Conservation (phyloP, 2,797 vertebrate species). For the Carduelis carduelis region DNA sequence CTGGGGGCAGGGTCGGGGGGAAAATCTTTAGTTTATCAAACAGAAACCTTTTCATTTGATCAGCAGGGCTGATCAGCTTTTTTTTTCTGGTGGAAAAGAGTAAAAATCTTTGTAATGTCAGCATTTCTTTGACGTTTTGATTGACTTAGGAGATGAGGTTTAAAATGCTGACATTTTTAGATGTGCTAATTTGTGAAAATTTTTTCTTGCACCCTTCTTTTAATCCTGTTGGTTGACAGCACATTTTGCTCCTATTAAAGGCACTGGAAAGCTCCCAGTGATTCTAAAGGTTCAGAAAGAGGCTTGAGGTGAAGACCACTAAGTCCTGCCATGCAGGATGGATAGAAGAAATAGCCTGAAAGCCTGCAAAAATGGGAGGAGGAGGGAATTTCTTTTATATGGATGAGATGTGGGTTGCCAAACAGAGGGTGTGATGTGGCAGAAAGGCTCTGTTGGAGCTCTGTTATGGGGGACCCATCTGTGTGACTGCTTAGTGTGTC, state of each 20-base stretch:
- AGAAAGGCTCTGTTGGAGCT: background rate
- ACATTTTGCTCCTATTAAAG: slow-evolving; percentile 4
- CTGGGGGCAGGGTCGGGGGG: rapidly evolving
- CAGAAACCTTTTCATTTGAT: background rate
- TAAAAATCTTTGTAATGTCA: background rate
- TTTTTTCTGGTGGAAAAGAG: background rate
- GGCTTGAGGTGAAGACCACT: background rate
- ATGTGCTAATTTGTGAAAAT: background rate
- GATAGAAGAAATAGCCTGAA: background rate
- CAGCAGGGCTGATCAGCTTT: background rate
- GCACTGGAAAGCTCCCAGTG: background rate
- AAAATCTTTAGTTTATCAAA: background rate
- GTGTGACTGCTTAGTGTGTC: background rate
- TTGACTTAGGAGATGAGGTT: background rate
- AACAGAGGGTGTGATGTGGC: background rate
- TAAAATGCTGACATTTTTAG: slow-evolving; percentile 24
- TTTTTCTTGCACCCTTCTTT: background rate
- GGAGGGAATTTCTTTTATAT: background rate
- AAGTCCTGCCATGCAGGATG: background rate
- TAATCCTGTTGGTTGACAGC: background rate
- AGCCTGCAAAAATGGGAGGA: background rate
- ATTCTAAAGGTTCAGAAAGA: background rate
- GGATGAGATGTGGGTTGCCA: rapidly evolving
- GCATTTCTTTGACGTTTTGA: background rate
- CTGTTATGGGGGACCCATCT: background rate